These are phyloP conservation scores for Danaus chrysippus DNA, from an alignment of 2,888 invertebrate genomes.

Conservation along the genomic window DNA sequence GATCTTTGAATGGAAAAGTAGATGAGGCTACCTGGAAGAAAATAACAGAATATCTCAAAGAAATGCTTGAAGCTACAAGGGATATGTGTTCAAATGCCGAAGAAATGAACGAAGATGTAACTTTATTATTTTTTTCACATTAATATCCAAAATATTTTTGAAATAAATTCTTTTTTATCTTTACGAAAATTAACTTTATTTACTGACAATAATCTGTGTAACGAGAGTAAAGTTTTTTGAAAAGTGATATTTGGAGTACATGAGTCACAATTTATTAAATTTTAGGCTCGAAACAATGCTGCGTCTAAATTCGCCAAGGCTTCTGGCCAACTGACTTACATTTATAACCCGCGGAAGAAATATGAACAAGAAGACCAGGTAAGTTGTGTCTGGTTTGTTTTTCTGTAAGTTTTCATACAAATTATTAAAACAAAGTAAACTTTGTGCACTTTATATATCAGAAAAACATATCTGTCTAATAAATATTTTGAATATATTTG, in stretches of 20 bases:
- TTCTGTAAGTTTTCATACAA: neutral
- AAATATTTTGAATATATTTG: too few species aligned
- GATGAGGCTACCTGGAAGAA: conserved; percentile 36
- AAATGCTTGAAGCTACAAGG: conserved; percentile 40
- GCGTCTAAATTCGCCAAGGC: conserved; percentile 41
- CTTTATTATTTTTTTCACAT: neutral
- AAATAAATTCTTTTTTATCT: too few species aligned
- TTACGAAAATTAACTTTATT: too few species aligned
- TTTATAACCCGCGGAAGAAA: conserved; percentile 38
- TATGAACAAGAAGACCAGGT: conserved; percentile 43
- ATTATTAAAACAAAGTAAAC: neutral
- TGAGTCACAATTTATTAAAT: too few species aligned
- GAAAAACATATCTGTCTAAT: too few species aligned
- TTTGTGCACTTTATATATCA: too few species aligned
- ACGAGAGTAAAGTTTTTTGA: too few species aligned
- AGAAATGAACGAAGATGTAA: conserved; percentile 28
- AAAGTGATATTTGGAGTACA: too few species aligned
- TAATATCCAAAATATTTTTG: neutral
- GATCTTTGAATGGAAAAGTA: conserved; percentile 32
- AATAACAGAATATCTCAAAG: conserved; percentile 36
- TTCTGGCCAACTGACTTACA: conserved; percentile 40
- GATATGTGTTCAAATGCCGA: conserved; percentile 34
- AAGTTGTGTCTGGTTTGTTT: neutral
- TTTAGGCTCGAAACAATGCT: conserved; percentile 33
- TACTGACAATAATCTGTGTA: too few species aligned